phyloP scores from a whole-genome alignment of 2,797 vertebrate species.

The Lophius americanus region DNA sequence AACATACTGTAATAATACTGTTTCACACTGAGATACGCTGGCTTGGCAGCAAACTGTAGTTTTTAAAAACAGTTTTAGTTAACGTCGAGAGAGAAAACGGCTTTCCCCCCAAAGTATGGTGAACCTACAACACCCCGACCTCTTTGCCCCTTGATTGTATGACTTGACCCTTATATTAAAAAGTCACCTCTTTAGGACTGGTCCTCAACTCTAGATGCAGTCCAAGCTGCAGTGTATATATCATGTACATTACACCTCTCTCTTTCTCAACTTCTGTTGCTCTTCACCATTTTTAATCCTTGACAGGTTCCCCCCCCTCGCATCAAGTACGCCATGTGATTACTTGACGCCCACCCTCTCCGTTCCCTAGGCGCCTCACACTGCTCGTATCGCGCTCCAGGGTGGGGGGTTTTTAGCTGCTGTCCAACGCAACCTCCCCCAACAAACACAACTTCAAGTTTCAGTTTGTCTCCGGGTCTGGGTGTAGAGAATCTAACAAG shows the following conservation, averaged over 20 bases:
- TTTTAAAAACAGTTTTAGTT: constrained; percentile 99
- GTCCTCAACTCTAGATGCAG: constrained; percentile 98
- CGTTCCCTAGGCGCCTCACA: constrained; percentile 49
- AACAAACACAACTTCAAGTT: constrained; percentile 84
- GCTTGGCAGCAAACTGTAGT: constrained; percentile 99
- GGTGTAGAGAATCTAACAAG: constrained; percentile 83
- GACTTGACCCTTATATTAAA: constrained; percentile 94
- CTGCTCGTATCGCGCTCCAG: constrained; percentile 42
- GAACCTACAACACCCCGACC: constrained; percentile 99
- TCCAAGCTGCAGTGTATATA: constrained; percentile 97
- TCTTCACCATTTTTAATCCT: constrained; percentile 84
- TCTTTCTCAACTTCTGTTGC: constrained; percentile 82
- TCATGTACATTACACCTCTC: constrained; percentile 96
- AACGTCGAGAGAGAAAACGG: constrained; percentile 90
- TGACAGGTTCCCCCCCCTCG: constrained; percentile 62
- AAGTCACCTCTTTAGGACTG: constrained; percentile 99
- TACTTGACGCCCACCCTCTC: constrained; percentile 68
- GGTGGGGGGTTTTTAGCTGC: constrained; percentile 85
- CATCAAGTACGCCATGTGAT: constrained; percentile 76
- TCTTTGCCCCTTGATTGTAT: constrained; percentile 99
- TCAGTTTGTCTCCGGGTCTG: constrained; percentile 87
- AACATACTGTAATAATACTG: constrained; percentile 98
- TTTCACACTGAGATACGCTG: constrained; percentile 97
- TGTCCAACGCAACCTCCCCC: constrained; percentile 74
- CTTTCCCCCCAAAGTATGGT: constrained; percentile 99